These are phyloP conservation scores for Melanchra persicariae DNA, from an alignment of 2,888 invertebrate species.

Conservation along the genomic window DNA sequence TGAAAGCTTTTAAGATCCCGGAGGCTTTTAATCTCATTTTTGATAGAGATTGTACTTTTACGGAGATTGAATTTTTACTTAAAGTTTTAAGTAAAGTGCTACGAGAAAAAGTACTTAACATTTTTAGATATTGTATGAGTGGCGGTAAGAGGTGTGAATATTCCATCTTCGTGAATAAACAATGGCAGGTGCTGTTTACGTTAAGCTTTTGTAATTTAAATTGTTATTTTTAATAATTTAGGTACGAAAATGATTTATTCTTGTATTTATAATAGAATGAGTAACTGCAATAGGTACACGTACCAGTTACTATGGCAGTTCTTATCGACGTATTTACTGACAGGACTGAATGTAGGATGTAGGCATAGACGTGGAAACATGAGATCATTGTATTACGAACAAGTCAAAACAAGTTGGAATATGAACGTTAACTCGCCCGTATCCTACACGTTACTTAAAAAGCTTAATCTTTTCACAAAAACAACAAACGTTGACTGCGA, in stretches of 20 bases:
- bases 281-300: constrained; percentile 7
- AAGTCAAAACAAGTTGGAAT: constrained; percentile 51
- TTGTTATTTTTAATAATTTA: constrained; percentile 1
- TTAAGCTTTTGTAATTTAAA: constrained; percentile 4
- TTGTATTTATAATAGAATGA: constrained; percentile 25
- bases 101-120: constrained; percentile 44
- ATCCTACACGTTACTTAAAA: constrained; percentile 71
- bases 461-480: constrained; percentile 63
- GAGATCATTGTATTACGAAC: constrained; percentile 56
- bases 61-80: constrained; percentile 17
- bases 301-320: constrained; percentile 8
- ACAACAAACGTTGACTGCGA: constrained; percentile 34
- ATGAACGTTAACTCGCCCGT: constrained; percentile 67
- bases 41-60: constrained; percentile 28
- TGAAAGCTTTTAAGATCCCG: constrained; percentile 59
- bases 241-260: constrained; percentile 13
- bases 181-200: constrained; percentile 20
- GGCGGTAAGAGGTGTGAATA: constrained; percentile 22
- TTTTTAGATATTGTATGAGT: constrained; percentile 20
- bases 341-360: constrained; percentile 26
- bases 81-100: constrained; percentile 15
- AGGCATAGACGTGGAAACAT: constrained; percentile 44
- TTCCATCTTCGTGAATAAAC: constrained; percentile 27
- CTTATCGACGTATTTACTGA: constrained; percentile 36
- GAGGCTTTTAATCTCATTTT: constrained; percentile 52